Evolutionary conservation across 1,140 invertebrate species (phyloP).

Genomic region (Anthonomus grandis): DNA sequence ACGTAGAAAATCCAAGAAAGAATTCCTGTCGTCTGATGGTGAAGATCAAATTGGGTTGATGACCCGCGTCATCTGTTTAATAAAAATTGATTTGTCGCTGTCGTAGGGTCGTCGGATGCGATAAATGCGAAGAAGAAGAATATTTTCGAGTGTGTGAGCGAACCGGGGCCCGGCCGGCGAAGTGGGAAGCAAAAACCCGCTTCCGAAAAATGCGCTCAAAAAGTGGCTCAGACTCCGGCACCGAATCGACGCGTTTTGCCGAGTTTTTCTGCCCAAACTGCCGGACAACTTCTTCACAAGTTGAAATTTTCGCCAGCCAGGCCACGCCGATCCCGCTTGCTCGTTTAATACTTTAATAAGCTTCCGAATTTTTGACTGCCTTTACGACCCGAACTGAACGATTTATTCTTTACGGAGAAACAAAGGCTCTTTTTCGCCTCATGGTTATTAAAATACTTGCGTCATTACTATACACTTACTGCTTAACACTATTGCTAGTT

Average conservation of each 20-base stretch:
- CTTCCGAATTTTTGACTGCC: neutral
- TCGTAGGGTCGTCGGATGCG: slow-evolving; percentile 3
- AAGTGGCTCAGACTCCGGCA: slow-evolving; percentile 18
- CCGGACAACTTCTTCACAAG: slow-evolving; percentile 13
- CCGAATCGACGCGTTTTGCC: slow-evolving; percentile 19
- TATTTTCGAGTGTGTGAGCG: too few species aligned
- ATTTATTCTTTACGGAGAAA: too few species aligned
- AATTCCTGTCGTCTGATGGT: too few species aligned
- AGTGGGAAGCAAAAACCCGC: slow-evolving; percentile 18
- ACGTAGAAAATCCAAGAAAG: too few species aligned
- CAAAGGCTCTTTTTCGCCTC: too few species aligned
- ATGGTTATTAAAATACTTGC: too few species aligned
- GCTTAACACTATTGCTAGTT: too few species aligned
- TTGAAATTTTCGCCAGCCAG: neutral
- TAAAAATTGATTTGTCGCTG: slow-evolving; percentile 21
- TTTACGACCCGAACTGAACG: too few species aligned
- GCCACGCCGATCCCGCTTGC: neutral
- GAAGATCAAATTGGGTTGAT: slow-evolving; percentile 7
- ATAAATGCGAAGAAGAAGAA: too few species aligned
- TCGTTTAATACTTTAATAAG: too few species aligned
- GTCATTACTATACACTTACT: too few species aligned
- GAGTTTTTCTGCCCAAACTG: slow-evolving; percentile 18
- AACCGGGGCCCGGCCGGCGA: slow-evolving; percentile 2
- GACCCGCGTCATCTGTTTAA: slow-evolving; percentile 6
- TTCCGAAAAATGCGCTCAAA: slow-evolving; percentile 19